Evolutionary conservation across 2,113 vertebrate species (phyloP), one percentile per base, ranked within the genome.

Genomic region (Saguinus midas): DNA sequence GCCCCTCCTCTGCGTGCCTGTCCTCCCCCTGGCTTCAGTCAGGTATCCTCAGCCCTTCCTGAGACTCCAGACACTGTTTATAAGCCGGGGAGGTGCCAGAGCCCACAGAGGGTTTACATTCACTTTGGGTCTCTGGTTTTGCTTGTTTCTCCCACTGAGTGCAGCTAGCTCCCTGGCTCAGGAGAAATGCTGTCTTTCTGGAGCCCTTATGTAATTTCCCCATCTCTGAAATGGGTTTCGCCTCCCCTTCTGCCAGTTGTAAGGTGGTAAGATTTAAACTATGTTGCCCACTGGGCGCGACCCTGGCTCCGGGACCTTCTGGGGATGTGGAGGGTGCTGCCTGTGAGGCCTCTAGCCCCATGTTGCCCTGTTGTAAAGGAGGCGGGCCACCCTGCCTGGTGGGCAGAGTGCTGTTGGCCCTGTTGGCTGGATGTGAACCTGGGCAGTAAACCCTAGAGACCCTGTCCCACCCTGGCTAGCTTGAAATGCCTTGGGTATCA

Each of bases 351-450:
- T 50, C 10, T 7, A 25, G 14, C 0, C 29, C 61, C 64, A 25
- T 5, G 25, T 2, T 0, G 0, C 37, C 17, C 43, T 57, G 11
- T n/a, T 27, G 48, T 45, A 29, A 52, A n/a, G 0, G 10, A 75
- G 78, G 64, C 14, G 14, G 14, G 29, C 9, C 5, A 2, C 25
- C 68, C n/a, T 85, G 40, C 18, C 45, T 68, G n/a, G n/a, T 9
- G 18, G 32, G 48, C 48, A n/a, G 21, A 32, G 73, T 58, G 52
- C 52, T 52, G 18, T 9, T 14, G 43, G 73, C 72, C 64, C 43
- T 50, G 18, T 9, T 20, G 43, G 66, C 48, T 58, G 40, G 5
- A 14, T 18, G 35, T 35, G 18, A 43, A 16, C 18, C 1, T 8
- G 3, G 37, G 10, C 61, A 16, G 40, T 10, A 25, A 16, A n/a